Percentiles rank a stretch among this genome's conserved stretches.
Evolutionary conservation across 2,797 vertebrate species (phyloP).

Genomic region (Gorsachius magnificus): DNA sequence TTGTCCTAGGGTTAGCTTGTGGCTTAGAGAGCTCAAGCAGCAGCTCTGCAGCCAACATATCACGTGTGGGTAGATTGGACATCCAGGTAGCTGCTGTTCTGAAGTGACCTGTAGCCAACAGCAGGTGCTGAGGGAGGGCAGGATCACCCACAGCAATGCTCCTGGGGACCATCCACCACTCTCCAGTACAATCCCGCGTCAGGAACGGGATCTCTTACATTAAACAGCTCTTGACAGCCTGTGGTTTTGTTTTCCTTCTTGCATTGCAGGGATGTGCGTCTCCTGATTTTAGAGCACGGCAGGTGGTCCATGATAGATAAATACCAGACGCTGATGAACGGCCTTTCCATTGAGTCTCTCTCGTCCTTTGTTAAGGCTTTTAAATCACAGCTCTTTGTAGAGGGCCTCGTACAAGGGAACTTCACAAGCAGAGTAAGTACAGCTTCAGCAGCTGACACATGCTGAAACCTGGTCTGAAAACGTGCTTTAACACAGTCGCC

Average conservation of each 20-base stretch:
- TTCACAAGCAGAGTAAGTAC: conserved; percentile 85
- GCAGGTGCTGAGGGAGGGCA: neutral
- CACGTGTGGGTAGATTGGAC: neutral
- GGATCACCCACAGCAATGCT: neutral
- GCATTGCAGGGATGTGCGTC: conserved; percentile 84
- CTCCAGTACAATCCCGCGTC: neutral
- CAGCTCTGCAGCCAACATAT: neutral
- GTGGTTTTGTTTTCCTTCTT: neutral
- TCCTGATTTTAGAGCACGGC: conserved; percentile 87
- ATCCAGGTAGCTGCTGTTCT: neutral
- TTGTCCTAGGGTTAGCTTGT: neutral
- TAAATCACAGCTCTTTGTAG: conserved; percentile 87
- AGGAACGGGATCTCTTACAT: neutral
- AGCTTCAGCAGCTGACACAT: neutral
- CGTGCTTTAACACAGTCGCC: neutral
- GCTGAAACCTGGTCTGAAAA: rapidly evolving
- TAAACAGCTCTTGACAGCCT: neutral
- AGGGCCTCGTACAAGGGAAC: conserved; percentile 94
- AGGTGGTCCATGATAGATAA: conserved; percentile 94
- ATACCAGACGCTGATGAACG: conserved; percentile 84
- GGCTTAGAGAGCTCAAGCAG: neutral
- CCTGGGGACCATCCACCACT: neutral
- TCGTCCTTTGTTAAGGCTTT: conserved; percentile 84
- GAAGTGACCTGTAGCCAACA: neutral
- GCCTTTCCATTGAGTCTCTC: conserved; percentile 83